Conservation (phyloP, 2,888 invertebrate species). For the Heliconius erato region DNA sequence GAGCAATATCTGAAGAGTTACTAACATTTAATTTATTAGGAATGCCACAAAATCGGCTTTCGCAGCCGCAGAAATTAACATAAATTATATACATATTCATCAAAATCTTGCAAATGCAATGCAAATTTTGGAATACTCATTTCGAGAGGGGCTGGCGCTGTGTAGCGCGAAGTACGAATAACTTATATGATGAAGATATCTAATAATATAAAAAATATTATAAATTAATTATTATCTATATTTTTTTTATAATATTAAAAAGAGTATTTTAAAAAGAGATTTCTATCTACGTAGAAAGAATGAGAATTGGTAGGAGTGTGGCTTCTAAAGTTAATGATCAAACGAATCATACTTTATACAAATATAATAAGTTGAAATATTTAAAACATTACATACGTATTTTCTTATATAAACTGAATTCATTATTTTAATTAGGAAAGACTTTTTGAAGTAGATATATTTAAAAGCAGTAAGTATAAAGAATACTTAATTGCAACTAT, state of each 20-base stretch:
- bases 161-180: background rate
- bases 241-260: background rate
- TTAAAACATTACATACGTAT: background rate
- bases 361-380: too few species aligned
- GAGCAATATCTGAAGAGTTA: background rate
- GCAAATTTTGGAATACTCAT: constrained; percentile 33
- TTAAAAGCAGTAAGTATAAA: background rate
- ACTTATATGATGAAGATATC: background rate
- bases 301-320: background rate
- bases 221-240: background rate
- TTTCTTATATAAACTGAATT: background rate
- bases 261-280: too few species aligned
- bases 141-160: background rate
- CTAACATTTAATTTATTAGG: background rate
- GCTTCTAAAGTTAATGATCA: background rate
- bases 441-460: background rate
- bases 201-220: background rate
- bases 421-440: background rate
- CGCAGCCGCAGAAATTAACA: constrained; percentile 33
- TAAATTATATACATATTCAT: constrained; percentile 31
- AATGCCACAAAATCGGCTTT: constrained; percentile 5
- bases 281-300: background rate
- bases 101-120: constrained; percentile 31
- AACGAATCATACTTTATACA: too few species aligned
- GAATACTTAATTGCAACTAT: background rate